phyloP scores from a whole-genome alignment of 2,888 invertebrate species.

The Bembecia ichneumoniformis region DNA sequence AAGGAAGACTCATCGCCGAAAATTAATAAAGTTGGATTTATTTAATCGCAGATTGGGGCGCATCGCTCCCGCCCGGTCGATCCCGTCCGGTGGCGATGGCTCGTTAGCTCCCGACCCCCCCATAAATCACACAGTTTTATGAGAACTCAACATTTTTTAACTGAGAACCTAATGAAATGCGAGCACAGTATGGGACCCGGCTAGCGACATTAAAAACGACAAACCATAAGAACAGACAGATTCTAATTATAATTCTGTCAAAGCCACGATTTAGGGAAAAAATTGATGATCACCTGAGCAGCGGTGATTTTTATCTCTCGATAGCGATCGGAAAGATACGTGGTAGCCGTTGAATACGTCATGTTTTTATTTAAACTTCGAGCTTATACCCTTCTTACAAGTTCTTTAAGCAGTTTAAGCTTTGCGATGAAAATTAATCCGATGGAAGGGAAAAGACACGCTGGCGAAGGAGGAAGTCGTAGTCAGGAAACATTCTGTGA shows the following conservation, averaged over 20 bases:
- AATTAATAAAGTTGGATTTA: not conserved
- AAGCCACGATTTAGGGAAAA: conserved; percentile 60
- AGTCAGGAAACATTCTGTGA: too few species aligned
- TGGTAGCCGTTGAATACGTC: conserved; percentile 42
- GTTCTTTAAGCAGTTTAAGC: too few species aligned
- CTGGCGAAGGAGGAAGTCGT: too few species aligned
- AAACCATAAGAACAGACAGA: conserved; percentile 64
- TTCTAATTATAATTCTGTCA: conserved; percentile 73
- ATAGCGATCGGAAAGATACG: conserved; percentile 48
- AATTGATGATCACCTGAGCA: conserved; percentile 64
- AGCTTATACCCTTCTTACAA: conserved; percentile 1
- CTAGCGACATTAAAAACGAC: conserved; percentile 71
- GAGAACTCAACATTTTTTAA: conserved; percentile 65
- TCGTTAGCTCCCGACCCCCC: conserved; percentile 65
- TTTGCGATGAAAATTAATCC: too few species aligned
- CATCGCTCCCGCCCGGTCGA: conserved; percentile 6
- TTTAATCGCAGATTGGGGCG: not conserved
- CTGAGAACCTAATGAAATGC: conserved; percentile 65
- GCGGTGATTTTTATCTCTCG: conserved; percentile 57
- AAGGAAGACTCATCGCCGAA: not conserved
- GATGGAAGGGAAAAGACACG: too few species aligned
- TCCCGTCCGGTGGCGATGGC: conserved; percentile 46
- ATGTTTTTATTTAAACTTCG: conserved; percentile 32
- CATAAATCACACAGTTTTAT: conserved; percentile 69
- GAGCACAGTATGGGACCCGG: conserved; percentile 68